A percentile compares a stretch with the other conserved stretches of the same genome.
These are phyloP conservation scores for Trachelus iudaicus DNA, from an alignment of 2,888 invertebrate genomes.

Conservation along the genomic window DNA sequence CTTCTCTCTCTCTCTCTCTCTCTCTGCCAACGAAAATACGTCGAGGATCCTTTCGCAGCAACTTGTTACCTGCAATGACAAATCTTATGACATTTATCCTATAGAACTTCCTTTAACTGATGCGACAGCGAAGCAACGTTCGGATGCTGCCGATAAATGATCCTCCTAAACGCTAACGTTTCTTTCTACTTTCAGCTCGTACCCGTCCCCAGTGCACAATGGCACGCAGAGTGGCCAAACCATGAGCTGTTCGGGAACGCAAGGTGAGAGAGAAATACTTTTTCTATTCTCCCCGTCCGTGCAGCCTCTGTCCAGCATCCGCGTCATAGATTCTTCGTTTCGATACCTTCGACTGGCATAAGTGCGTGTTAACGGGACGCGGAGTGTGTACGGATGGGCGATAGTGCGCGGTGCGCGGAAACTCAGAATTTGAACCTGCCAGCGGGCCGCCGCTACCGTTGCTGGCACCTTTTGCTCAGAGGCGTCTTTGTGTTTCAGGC, in stretches of 20 bases:
- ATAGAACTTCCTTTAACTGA: background rate
- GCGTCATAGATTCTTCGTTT: too few species aligned
- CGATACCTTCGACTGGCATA: too few species aligned
- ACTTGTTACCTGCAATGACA: slow-evolving; percentile 15
- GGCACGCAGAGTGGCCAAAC: slow-evolving; percentile 57
- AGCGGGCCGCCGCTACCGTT: background rate
- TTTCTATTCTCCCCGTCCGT: background rate
- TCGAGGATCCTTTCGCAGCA: slow-evolving; percentile 37
- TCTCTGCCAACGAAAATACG: slow-evolving; percentile 24
- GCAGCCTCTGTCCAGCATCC: too few species aligned
- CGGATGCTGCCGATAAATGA: background rate
- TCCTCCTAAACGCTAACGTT: background rate
- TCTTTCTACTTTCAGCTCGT: slow-evolving; percentile 52
- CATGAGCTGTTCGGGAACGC: slow-evolving; percentile 58
- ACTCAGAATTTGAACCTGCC: background rate
- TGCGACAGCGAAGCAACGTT: too few species aligned
- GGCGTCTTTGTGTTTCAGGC: slow-evolving; percentile 36
- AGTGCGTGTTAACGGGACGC: too few species aligned
- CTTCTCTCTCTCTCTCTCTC: background rate
- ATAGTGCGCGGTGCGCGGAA: slow-evolving; percentile 5
- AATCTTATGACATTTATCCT: slow-evolving; percentile 22
- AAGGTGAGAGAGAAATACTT: slow-evolving; percentile 41
- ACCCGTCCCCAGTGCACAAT: slow-evolving; percentile 61
- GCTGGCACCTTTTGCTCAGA: background rate
- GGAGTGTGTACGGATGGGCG: background rate